Base-by-base conservation (phyloP, 1,140 invertebrate species). In the Drosophila guanche region DNA sequence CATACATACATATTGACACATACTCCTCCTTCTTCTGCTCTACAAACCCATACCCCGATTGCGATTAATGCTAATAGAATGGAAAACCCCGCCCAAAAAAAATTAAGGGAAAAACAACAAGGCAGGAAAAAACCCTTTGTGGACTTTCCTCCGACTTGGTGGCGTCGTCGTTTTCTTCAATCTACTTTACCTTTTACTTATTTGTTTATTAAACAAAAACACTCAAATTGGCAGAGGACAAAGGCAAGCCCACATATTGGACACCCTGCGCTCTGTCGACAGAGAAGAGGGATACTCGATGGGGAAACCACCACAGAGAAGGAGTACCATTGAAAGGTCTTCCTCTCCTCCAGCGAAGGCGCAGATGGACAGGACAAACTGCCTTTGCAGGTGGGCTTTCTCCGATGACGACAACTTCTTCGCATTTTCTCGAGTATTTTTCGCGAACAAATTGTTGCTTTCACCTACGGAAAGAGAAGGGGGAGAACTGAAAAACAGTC, bases 181-280 rank as follows among this genome's bases (percentile, higher is more conserved):
- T 73, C 70, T 58, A 84, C 81, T 83, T 59, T 57, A 52, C 65
- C 33, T 37, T 37, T 67, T 73, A 78, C 68, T 62, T 83, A 77
- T 83, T 85, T 84, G 79, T 84, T 84, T 85, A 84, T 76, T 85
- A 72, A 84, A 85, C 61, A 84, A 85, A 84, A 84, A 76, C 79
- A 84, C 76, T 79, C 20, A 85, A 84, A 79, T 79, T 85, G 59
- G 66, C 59, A 37, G 4, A 8, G 46, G 59, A 53, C 61, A 43
- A 37, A 40, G 76, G 55, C 80, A 85, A 76, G 79, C 74, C 79
- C 79, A 83, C 27, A 68, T 69, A 68, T 42, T 56, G 62, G 25
- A 20, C 46, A 5, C 22, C 48, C 45, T 4, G 16, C 10, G 27
- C 16, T 20, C 16, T 14, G 8, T 43, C 29, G 16, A 5, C n/a